A percentile compares a stretch with the other conserved stretches of the same genome.
phyloP scores from a whole-genome alignment of 2,888 invertebrate species.

The Metellina segmentata region DNA sequence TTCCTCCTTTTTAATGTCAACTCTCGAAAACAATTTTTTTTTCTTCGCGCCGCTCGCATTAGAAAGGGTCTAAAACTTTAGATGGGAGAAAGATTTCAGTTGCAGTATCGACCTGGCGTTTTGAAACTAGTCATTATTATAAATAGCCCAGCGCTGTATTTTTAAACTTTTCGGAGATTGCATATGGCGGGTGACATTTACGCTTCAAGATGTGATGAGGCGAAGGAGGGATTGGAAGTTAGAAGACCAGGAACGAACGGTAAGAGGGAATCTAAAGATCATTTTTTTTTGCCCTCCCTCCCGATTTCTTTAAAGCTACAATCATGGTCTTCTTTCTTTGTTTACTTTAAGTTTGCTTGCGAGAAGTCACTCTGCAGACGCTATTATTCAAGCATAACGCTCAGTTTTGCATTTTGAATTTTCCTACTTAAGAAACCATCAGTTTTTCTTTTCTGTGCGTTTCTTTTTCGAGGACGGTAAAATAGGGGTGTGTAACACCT shows the following conservation, averaged over 20 bases:
- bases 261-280: neutral
- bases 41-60: neutral
- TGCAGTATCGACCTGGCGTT: neutral
- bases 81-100: conserved; percentile 21
- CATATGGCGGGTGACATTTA: conserved; percentile 19
- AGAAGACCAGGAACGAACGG: neutral
- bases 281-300: neutral
- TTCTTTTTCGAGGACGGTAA: neutral
- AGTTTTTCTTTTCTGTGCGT: neutral
- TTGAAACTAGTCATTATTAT: conserved; percentile 39
- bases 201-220: neutral
- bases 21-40: neutral
- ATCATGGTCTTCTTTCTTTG: neutral
- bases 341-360: neutral
- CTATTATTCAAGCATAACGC: conserved; percentile 10
- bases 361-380: neutral
- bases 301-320: neutral
- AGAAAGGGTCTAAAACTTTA: neutral
- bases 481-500: neutral
- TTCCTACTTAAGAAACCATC: conserved; percentile 8
- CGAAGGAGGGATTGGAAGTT: neutral
- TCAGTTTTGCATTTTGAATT: conserved; percentile 5
- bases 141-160: conserved; percentile 14
- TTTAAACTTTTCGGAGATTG: conserved; percentile 29
- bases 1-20: conserved; percentile 12